phyloP scores from a whole-genome alignment of 2,797 vertebrate species.

The Anas flavirostris region DNA sequence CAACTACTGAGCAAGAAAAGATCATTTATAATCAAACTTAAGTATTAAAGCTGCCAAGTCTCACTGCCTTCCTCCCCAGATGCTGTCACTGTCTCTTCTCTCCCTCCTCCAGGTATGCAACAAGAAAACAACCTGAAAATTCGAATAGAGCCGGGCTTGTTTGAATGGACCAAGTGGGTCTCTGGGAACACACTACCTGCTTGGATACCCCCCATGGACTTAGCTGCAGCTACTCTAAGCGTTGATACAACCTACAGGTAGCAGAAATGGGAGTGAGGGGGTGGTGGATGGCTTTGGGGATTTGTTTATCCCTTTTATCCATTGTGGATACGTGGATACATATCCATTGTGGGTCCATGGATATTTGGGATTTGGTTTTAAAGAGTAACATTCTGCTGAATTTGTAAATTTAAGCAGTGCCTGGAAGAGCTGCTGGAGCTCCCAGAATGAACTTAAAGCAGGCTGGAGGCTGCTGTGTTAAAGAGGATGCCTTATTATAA shows the following conservation, averaged over 20 bases:
- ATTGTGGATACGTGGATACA: neutral
- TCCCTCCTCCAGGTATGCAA: conserved; percentile 87
- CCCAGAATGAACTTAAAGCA: neutral
- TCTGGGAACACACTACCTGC: conserved; percentile 89
- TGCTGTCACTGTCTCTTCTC: neutral
- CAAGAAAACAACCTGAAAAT: conserved; percentile 93
- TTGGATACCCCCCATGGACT: conserved; percentile 90
- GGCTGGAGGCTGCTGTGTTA: neutral
- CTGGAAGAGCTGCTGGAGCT: neutral
- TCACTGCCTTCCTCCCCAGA: neutral
- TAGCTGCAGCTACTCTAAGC: conserved; percentile 90
- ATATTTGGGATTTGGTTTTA: neutral
- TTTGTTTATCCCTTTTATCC: neutral
- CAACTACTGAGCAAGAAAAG: neutral
- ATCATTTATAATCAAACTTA: neutral
- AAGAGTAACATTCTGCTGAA: neutral
- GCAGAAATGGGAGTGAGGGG: neutral
- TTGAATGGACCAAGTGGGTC: conserved; percentile 99
- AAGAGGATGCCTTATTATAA: neutral
- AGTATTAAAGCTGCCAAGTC: neutral
- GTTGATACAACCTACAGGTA: conserved; percentile 99
- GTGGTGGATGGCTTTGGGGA: neutral
- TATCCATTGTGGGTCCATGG: neutral
- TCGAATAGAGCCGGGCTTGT: conserved; percentile 93
- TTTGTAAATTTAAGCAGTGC: neutral